Evolutionary conservation across 2,113 vertebrate species (phyloP).

Genomic region (Aphyosemion australe): DNA sequence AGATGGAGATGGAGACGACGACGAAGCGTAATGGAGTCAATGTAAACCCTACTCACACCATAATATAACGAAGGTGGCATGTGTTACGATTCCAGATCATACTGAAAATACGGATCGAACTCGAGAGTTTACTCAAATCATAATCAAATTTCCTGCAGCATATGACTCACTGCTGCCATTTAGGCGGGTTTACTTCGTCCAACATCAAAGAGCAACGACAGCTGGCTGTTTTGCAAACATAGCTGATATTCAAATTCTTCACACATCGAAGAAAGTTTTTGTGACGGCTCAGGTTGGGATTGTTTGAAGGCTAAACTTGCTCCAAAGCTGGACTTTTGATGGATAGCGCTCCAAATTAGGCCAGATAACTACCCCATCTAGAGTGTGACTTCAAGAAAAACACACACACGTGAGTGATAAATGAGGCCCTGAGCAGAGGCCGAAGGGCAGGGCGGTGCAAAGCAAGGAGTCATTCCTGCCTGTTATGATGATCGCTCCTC

Average conservation of each 20-base stretch:
- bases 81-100: background rate
- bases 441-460: conserved; percentile 55
- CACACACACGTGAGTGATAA: conserved; percentile 57
- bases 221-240: conserved; percentile 36
- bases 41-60: no score
- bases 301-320: conserved; percentile 23
- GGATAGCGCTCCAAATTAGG: conserved; percentile 45
- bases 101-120: no score
- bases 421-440: conserved; percentile 64
- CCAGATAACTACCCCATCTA: conserved; percentile 41
- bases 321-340: conserved; percentile 30
- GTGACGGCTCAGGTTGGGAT: conserved; percentile 44
- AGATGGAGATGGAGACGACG: background rate
- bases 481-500: conserved; percentile 38
- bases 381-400: conserved; percentile 55
- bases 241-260: conserved; percentile 43
- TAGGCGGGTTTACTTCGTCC: background rate
- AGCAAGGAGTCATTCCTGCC: conserved; percentile 38
- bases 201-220: conserved; percentile 43
- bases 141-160: conserved; percentile 18
- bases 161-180: conserved; percentile 35
- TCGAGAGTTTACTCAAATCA: conserved; percentile 9
- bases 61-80: background rate
- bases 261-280: conserved; percentile 26
- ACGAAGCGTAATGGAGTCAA: background rate